Percentiles rank a stretch among this genome's conserved stretches.
phyloP scores from a whole-genome alignment of 2,113 vertebrate species.

The Uria lomvia region DNA sequence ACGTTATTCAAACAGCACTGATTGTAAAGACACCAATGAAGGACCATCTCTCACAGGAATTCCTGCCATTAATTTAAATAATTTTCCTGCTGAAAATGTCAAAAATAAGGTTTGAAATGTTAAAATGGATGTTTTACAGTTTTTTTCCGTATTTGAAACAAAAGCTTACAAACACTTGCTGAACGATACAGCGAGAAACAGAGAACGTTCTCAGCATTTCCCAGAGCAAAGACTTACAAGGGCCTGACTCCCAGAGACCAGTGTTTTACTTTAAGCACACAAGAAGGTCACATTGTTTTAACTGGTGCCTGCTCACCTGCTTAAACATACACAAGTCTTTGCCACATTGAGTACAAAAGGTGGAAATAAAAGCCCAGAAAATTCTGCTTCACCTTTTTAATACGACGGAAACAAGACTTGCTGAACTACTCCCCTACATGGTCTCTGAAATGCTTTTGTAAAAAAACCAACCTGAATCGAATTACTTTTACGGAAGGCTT shows the following conservation, averaged over 20 bases:
- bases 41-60: not conserved
- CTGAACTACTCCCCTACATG: not conserved
- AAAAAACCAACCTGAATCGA: not conserved
- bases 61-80: not conserved
- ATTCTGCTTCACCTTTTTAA: not conserved
- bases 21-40: constrained; percentile 28
- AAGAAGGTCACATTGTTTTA: not conserved
- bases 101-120: not conserved
- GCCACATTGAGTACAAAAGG: not conserved
- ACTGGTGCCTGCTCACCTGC: not conserved
- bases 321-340: not conserved
- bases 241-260: not conserved
- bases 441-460: not conserved
- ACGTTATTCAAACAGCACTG: not conserved
- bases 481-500: not conserved
- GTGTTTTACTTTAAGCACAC: not conserved
- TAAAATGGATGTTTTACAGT: not conserved
- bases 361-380: not conserved
- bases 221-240: not conserved
- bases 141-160: not conserved
- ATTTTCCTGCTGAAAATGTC: not conserved
- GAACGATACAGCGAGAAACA: not conserved
- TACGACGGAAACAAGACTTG: not conserved
- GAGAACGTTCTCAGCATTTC: not conserved
- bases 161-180: not conserved